Conservation (phyloP, 1,140 invertebrate genomes). For the Zaprionus vittiger region DNA sequence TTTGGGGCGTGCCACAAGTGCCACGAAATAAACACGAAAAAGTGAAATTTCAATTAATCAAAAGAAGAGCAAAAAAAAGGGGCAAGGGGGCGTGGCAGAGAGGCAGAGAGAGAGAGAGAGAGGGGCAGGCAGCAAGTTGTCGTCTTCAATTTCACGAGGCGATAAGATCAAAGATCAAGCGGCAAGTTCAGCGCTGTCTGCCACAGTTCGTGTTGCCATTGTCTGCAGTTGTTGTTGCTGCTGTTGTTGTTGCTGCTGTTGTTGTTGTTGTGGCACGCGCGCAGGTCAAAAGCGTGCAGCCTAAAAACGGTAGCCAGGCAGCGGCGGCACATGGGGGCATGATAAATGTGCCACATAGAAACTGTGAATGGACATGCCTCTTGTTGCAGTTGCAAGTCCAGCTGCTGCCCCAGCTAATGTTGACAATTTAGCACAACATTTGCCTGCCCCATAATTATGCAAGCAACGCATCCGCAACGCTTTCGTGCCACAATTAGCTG, state of each 20-base stretch:
- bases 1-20: constrained; percentile 60
- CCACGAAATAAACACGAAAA: constrained; percentile 53
- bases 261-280: constrained; percentile 57
- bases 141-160: constrained; percentile 23
- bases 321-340: constrained; percentile 27
- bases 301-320: constrained; percentile 65
- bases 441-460: constrained; percentile 32
- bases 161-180: constrained; percentile 75
- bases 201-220: constrained; percentile 57
- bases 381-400: not conserved
- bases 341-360: constrained; percentile 45
- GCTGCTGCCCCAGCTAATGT: constrained; percentile 54
- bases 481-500: constrained; percentile 78
- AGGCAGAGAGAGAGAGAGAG: not conserved
- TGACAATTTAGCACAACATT: constrained; percentile 82
- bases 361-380: constrained; percentile 12
- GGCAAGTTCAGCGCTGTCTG: constrained; percentile 44
- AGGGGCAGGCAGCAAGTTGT: not conserved
- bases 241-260: constrained; percentile 11
- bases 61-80: not conserved
- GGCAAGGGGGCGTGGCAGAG: not conserved
- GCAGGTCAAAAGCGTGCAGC: constrained; percentile 77
- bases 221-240: constrained; percentile 39
- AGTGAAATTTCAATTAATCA: constrained; percentile 74
- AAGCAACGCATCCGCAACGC: constrained; percentile 64